Evolutionary conservation across 2,797 vertebrate genomes (phyloP).

Genomic region (Antennarius maculatus): DNA sequence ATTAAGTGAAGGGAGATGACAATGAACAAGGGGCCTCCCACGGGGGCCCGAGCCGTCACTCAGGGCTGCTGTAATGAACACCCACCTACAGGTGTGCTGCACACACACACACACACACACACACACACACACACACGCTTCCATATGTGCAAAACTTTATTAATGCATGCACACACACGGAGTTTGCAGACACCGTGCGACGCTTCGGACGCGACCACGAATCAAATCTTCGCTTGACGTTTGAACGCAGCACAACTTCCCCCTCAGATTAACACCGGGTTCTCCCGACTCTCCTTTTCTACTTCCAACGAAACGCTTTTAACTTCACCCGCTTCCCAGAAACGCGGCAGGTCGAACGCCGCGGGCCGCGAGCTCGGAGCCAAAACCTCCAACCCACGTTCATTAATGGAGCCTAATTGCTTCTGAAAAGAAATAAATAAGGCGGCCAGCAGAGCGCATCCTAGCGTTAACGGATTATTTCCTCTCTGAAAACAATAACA

Average conservation of each 20-base stretch:
- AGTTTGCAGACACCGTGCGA: not conserved
- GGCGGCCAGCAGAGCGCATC: slow-evolving; percentile 64
- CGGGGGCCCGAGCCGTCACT: slow-evolving; percentile 76
- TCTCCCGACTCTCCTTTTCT: slow-evolving; percentile 59
- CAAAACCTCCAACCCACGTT: slow-evolving; percentile 42
- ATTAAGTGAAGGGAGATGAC: slow-evolving; percentile 78
- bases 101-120: slow-evolving; percentile 14
- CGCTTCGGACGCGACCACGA: not conserved
- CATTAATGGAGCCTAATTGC: slow-evolving; percentile 75
- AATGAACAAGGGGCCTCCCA: slow-evolving; percentile 75
- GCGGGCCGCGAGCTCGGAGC: slow-evolving; percentile 32
- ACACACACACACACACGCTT: slow-evolving; percentile 19
- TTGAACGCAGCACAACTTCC: slow-evolving; percentile 45
- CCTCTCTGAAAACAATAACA: slow-evolving; percentile 74
- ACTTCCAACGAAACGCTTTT: slow-evolving; percentile 55
- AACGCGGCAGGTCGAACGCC: slow-evolving; percentile 58
- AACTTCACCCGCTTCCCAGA: slow-evolving; percentile 72
- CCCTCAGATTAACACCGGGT: slow-evolving; percentile 62
- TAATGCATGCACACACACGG: slow-evolving; percentile 35
- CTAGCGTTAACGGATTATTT: slow-evolving; percentile 73
- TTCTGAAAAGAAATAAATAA: slow-evolving; percentile 73
- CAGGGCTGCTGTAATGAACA: slow-evolving; percentile 78
- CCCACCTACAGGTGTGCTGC: slow-evolving; percentile 75
- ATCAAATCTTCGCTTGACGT: slow-evolving; percentile 37
- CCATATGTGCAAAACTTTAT: slow-evolving; percentile 29